Conservation (phyloP, 35 echinoderm and acorn worm genomes). For the Chiridota heheva region DNA sequence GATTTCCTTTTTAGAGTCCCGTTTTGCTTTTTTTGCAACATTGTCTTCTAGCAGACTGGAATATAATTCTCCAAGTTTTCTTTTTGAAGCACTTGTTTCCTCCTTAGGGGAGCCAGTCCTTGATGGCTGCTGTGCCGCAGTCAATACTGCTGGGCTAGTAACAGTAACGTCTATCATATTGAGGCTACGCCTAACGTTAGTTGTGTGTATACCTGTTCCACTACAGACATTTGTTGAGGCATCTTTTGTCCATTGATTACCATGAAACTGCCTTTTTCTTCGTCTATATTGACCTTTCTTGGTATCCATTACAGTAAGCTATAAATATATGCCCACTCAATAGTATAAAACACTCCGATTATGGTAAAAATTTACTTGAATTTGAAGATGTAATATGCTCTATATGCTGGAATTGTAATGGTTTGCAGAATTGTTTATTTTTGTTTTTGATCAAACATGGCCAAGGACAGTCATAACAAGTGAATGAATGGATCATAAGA, state of each 20-base stretch:
- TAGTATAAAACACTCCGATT: too few relatives aligned
- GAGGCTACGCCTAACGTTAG: conserved; percentile 9
- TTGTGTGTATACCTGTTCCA: neutral
- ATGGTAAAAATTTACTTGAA: too few relatives aligned
- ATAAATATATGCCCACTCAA: neutral
- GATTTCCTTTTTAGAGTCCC: neutral
- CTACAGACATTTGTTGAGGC: conserved; percentile 10
- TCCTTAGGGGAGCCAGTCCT: too few relatives aligned
- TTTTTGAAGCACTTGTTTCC: neutral
- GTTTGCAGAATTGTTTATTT: neutral
- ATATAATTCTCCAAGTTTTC: neutral
- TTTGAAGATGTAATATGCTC: too few relatives aligned
- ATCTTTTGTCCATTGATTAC: conserved; percentile 11
- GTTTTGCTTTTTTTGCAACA: neutral
- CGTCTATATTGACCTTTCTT: conserved; percentile 3
- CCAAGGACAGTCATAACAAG: neutral
- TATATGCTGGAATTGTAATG: conserved; percentile 3
- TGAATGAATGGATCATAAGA: neutral
- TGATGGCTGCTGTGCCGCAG: neutral
- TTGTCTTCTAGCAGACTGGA: neutral
- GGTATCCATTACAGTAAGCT: conserved; percentile 25
- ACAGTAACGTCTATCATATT: conserved; percentile 5
- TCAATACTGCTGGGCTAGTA: conserved; percentile 6
- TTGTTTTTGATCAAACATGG: neutral
- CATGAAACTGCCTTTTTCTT: conserved; percentile 13